Evolutionary conservation across 2,888 invertebrate species (phyloP).

Genomic region (Anthophora plumipes): DNA sequence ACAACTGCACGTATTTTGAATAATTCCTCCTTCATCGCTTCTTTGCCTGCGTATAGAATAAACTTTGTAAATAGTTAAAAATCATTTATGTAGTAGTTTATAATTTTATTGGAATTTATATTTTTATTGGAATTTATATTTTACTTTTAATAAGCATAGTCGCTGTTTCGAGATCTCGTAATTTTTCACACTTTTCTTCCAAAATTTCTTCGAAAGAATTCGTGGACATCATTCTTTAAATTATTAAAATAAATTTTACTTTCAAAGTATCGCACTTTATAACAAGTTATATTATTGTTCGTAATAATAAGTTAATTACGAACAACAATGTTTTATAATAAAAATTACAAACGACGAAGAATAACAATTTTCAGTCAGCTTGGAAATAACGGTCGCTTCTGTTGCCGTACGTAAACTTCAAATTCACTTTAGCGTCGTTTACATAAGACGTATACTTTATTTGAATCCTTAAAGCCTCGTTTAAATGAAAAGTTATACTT

Average conservation of each 20-base stretch:
- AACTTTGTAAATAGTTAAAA: slow-evolving; percentile 3
- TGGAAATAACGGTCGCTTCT: slow-evolving; percentile 20
- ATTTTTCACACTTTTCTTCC: slow-evolving; percentile 55
- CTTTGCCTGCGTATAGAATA: slow-evolving; percentile 65
- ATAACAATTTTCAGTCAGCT: not conserved
- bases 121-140: too few species aligned
- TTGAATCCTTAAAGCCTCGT: not conserved
- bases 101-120: too few species aligned
- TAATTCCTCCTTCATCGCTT: slow-evolving; percentile 65
- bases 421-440: slow-evolving; percentile 19
- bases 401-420: slow-evolving; percentile 6
- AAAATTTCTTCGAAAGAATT: slow-evolving; percentile 65
- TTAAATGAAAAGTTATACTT: not conserved
- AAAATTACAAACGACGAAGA: not conserved
- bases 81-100: not conserved
- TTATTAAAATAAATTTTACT: not conserved
- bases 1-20: slow-evolving; percentile 53
- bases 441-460: not conserved
- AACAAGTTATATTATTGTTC: too few species aligned
- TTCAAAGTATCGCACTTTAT: not conserved
- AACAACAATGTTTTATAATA: not conserved
- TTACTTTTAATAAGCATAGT: slow-evolving; percentile 72
- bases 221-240: slow-evolving; percentile 23
- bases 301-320: too few species aligned
- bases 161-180: slow-evolving; percentile 66